Conservation (phyloP, 2,113 vertebrate species). For the Anoplopoma fimbria region DNA sequence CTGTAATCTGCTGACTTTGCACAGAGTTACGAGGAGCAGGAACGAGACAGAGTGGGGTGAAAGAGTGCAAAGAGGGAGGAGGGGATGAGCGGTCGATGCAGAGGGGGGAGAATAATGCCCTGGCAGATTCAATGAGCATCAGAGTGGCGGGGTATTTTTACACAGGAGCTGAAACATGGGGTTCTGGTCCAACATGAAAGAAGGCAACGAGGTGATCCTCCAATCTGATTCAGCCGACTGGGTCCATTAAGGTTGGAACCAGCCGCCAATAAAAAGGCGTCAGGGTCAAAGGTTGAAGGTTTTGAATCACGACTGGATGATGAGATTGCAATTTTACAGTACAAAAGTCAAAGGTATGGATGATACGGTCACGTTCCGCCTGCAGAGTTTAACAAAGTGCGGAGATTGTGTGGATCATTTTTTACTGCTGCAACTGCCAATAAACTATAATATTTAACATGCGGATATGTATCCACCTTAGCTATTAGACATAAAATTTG, state of each 20-base stretch:
- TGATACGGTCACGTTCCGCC: background rate
- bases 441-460: background rate
- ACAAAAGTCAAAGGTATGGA: constrained; percentile 74
- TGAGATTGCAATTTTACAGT: constrained; percentile 39
- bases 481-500: background rate
- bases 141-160: constrained; percentile 43
- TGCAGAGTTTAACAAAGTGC: background rate
- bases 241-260: constrained; percentile 1
- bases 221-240: background rate
- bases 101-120: constrained; percentile 36
- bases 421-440: background rate
- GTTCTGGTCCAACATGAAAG: constrained; percentile 12
- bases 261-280: constrained; percentile 7
- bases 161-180: constrained; percentile 26
- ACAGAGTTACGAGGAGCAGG: constrained; percentile 31
- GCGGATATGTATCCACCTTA: background rate
- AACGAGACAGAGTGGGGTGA: constrained; percentile 53
- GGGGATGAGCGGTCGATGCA: constrained; percentile 16
- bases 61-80: constrained; percentile 54
- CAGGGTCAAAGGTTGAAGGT: constrained; percentile 55
- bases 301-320: constrained; percentile 34
- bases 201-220: background rate
- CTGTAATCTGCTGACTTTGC: constrained; percentile 68
- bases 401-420: background rate
- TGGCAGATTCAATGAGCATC: constrained; percentile 61